phyloP scores from a whole-genome alignment of 2,797 vertebrate genomes.

The Scleropages formosus region DNA sequence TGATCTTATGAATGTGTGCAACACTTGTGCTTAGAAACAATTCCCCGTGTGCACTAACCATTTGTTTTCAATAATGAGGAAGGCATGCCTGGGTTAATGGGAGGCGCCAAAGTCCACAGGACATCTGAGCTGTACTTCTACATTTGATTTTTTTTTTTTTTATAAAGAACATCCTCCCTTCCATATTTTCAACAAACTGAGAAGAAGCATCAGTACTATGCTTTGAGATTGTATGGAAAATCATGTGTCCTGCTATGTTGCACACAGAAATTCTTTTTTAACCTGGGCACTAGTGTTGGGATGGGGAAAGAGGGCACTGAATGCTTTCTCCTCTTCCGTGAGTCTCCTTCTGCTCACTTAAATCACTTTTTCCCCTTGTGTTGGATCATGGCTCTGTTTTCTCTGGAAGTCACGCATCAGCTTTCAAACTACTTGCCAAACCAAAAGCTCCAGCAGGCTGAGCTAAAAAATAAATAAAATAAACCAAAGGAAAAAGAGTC shows the following conservation, averaged over 20 bases:
- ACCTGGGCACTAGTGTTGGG: conserved; percentile 25
- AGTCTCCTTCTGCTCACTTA: conserved; percentile 24
- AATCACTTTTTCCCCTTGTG: conserved; percentile 35
- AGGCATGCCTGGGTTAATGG: conserved; percentile 31
- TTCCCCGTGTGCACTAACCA: conserved; percentile 21
- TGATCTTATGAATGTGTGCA: not conserved
- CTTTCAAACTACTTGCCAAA: conserved; percentile 53
- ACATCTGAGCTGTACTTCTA: conserved; percentile 25
- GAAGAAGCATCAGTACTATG: not conserved
- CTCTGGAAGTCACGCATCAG: conserved; percentile 58
- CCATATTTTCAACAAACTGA: not conserved
- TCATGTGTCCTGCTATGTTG: conserved; percentile 22
- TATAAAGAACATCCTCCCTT: conserved; percentile 24
- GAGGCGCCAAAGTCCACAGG: conserved; percentile 29
- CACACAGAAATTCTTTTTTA: conserved; percentile 19
- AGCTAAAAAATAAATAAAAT: conserved; percentile 36
- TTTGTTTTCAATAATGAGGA: conserved; percentile 45
- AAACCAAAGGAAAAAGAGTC: conserved; percentile 24
- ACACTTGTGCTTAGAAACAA: conserved; percentile 39
- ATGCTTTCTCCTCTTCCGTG: not conserved
- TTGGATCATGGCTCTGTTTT: conserved; percentile 53
- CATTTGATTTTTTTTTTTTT: no score
- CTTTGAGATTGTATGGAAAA: conserved; percentile 31
- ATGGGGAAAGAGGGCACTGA: conserved; percentile 17
- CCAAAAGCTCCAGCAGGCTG: conserved; percentile 52